Conservation (phyloP, 2,888 invertebrate genomes). For the Leptothorax acervorum region DNA sequence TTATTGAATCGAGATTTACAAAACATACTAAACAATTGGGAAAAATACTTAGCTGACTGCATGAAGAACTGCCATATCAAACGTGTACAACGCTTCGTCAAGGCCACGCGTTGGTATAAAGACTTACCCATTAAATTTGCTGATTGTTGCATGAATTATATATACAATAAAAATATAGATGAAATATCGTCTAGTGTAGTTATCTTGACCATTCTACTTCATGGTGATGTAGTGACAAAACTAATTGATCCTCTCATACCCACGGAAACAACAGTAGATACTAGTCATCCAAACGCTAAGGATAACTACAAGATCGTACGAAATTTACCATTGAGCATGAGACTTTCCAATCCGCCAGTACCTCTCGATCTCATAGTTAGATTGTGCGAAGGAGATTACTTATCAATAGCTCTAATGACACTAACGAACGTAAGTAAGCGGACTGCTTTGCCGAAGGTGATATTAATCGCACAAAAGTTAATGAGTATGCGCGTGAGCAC, state of each 20-base stretch:
- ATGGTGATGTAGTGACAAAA: slow-evolving; percentile 45
- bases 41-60: slow-evolving; percentile 61
- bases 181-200: background rate
- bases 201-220: slow-evolving; percentile 49
- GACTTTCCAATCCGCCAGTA: slow-evolving; percentile 79
- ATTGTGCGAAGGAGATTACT: slow-evolving; percentile 75
- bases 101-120: slow-evolving; percentile 77
- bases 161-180: slow-evolving; percentile 23
- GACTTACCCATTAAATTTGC: slow-evolving; percentile 78
- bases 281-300: slow-evolving; percentile 54
- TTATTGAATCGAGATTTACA: slow-evolving; percentile 54
- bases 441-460: slow-evolving; percentile 64
- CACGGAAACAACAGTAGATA: slow-evolving; percentile 63
- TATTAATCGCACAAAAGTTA: slow-evolving; percentile 71
- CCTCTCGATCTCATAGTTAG: slow-evolving; percentile 67
- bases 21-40: slow-evolving; percentile 59
- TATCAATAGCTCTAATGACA: slow-evolving; percentile 63
- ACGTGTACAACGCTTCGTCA: slow-evolving; percentile 69
- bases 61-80: background rate
- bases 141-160: slow-evolving; percentile 54
- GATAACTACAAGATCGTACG: slow-evolving; percentile 11
- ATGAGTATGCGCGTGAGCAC: slow-evolving; percentile 74
- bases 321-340: slow-evolving; percentile 63
- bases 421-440: slow-evolving; percentile 71
- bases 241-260: slow-evolving; percentile 76